Evolutionary conservation across 2,797 vertebrate genomes (phyloP).

Genomic region (Rousettus madagascariensis): DNA sequence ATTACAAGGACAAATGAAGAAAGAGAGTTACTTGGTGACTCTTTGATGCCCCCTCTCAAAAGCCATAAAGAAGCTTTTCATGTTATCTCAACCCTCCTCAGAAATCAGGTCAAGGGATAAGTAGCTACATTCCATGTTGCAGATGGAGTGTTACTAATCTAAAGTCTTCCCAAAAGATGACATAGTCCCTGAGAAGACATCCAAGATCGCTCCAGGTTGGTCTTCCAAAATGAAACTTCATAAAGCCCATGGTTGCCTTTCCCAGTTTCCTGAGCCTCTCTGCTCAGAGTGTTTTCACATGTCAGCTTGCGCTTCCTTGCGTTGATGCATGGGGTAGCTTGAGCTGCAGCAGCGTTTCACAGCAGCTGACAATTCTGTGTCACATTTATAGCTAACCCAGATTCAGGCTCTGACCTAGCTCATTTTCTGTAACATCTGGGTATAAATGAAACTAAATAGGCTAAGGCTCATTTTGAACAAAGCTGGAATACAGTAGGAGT

Average conservation of each 20-base stretch:
- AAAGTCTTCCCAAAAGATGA: neutral
- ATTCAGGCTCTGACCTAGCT: slow-evolving; percentile 68
- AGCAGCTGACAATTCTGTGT: slow-evolving; percentile 5
- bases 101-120: neutral
- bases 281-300: neutral
- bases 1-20: neutral
- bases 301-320: fast-evolving
- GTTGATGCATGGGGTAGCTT: neutral
- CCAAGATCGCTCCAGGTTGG: neutral
- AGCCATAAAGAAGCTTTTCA: neutral
- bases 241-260: neutral
- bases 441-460: slow-evolving; percentile 54
- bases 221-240: neutral
- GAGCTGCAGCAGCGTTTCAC: neutral
- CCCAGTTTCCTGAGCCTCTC: neutral
- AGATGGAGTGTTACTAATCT: neutral
- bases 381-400: slow-evolving; percentile 71
- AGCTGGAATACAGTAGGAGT: neutral
- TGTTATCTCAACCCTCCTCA: neutral
- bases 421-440: slow-evolving; percentile 20
- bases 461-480: slow-evolving; percentile 49
- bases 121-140: neutral
- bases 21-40: neutral
- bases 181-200: neutral
- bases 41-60: neutral